phyloP scores from a whole-genome alignment of 2,113 vertebrate genomes.

The Arvicanthis niloticus region DNA sequence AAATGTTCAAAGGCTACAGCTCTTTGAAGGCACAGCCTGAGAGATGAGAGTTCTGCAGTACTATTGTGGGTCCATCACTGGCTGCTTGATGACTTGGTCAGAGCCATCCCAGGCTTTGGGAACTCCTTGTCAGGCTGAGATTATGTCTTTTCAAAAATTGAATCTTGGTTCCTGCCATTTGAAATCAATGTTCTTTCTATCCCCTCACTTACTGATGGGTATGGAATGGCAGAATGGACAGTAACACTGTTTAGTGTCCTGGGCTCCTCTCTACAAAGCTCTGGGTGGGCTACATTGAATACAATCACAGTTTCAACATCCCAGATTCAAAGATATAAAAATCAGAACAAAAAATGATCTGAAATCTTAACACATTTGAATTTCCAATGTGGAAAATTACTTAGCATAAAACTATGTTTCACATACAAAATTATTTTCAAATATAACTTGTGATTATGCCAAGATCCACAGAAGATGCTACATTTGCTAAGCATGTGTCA shows the following conservation, averaged over 20 bases:
- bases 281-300: fast-evolving
- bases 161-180: background rate
- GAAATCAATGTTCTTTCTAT: constrained; percentile 28
- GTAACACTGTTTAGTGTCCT: background rate
- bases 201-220: background rate
- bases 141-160: background rate
- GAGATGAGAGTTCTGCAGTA: fast-evolving
- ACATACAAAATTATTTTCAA: background rate
- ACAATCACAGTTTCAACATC: background rate
- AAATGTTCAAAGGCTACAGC: background rate
- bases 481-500: background rate
- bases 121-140: background rate
- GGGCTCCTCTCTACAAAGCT: background rate
- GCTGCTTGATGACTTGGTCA: background rate
- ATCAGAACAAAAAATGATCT: background rate
- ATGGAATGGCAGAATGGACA: background rate
- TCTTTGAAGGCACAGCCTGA: background rate
- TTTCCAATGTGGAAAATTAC: background rate
- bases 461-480: background rate
- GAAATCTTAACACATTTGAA: background rate
- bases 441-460: background rate
- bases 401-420: background rate
- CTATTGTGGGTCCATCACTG: background rate
- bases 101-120: background rate
- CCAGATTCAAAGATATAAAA: background rate